phyloP scores from a whole-genome alignment of 2,113 vertebrate species.

The Thunnus thynnus region DNA sequence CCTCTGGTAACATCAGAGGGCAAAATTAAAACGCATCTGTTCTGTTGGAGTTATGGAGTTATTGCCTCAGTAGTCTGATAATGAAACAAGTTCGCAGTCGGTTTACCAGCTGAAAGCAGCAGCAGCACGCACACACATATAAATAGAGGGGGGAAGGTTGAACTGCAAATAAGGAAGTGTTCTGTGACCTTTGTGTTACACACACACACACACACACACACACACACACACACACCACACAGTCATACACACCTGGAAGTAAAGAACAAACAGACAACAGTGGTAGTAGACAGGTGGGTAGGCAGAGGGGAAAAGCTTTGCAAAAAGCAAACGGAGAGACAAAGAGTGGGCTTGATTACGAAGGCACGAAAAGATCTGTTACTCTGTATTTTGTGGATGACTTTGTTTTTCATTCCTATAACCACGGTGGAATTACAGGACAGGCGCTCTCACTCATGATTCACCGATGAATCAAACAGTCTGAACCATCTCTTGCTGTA shows the following conservation, averaged over 20 bases:
- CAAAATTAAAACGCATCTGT: not conserved
- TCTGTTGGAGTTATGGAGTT: not conserved
- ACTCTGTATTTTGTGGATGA: not conserved
- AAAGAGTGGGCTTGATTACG: slow-evolving; percentile 1
- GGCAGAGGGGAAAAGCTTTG: slow-evolving; percentile 33
- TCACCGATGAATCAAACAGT: not conserved
- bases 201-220: not conserved
- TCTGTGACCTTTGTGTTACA: slow-evolving; percentile 77
- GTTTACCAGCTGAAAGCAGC: slow-evolving; percentile 24
- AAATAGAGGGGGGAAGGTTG: slow-evolving; percentile 44
- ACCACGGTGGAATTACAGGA: slow-evolving; percentile 27
- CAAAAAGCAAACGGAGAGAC: slow-evolving; percentile 22
- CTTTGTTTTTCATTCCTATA: slow-evolving; percentile 1
- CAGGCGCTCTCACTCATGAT: not conserved
- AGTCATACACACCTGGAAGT: slow-evolving; percentile 66
- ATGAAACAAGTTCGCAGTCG: slow-evolving; percentile 3
- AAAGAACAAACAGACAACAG: slow-evolving; percentile 36
- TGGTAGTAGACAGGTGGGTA: slow-evolving; percentile 55
- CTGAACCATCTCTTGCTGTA: not conserved
- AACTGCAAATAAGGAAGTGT: slow-evolving; percentile 81
- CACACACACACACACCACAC: slow-evolving; percentile 19
- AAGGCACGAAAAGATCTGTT: not conserved
- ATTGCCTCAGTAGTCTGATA: not conserved
- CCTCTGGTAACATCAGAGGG: not conserved
- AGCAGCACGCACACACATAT: not conserved